Evolutionary conservation across 1,140 invertebrate species (phyloP).

Genomic region (Aphis craccivora): DNA sequence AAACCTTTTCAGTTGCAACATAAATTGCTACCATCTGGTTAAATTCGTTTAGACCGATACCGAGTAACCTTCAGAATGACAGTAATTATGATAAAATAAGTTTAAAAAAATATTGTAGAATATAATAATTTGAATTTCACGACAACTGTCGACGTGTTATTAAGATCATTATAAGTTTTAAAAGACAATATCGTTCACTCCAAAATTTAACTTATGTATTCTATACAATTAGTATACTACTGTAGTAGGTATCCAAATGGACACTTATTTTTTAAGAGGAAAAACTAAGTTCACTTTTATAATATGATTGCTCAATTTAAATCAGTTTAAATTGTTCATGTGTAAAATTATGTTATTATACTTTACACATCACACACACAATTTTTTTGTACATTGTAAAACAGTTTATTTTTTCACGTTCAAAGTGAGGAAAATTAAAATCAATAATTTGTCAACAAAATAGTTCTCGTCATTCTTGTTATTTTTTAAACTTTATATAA

Average conservation of each 20-base stretch:
- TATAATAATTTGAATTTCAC: background rate
- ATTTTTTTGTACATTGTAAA: background rate
- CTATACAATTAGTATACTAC: too few relatives aligned
- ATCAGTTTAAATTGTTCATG: background rate
- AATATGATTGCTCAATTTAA: background rate
- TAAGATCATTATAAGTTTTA: background rate
- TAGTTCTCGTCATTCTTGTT: background rate
- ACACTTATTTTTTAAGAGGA: background rate
- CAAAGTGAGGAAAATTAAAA: background rate
- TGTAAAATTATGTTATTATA: background rate
- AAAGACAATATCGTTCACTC: background rate
- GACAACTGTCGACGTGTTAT: background rate
- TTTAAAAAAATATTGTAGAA: background rate
- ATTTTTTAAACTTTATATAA: background rate
- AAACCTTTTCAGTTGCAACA: background rate
- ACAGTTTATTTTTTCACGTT: background rate
- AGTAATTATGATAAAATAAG: conserved; percentile 9
- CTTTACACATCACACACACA: background rate
- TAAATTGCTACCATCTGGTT: conserved; percentile 23
- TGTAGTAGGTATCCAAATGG: background rate
- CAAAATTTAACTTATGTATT: background rate
- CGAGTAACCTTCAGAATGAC: conserved; percentile 9
- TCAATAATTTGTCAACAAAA: conserved; percentile 22
- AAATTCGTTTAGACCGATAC: background rate
- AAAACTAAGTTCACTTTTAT: background rate